phyloP scores from a whole-genome alignment of 1,140 invertebrate species.

The Mamestra configurata region DNA sequence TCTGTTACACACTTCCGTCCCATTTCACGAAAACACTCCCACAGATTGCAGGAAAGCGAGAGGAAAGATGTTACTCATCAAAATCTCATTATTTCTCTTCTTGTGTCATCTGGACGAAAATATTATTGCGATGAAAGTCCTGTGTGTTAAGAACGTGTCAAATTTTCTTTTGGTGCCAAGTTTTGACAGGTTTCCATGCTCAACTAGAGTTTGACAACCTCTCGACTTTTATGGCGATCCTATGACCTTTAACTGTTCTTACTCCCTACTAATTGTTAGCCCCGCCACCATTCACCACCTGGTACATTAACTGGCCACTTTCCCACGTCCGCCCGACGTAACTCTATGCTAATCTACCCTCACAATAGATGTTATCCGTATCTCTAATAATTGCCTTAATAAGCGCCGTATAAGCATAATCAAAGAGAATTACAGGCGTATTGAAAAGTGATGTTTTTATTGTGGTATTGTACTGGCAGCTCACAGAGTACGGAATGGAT shows the following conservation, averaged over 20 bases:
- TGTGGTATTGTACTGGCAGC: conserved; percentile 56
- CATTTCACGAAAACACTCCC: too few species aligned
- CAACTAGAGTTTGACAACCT: too few species aligned
- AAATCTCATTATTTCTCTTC: too few species aligned
- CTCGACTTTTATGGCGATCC: neutral
- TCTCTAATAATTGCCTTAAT: conserved; percentile 84
- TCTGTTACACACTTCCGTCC: too few species aligned
- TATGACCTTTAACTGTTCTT: neutral
- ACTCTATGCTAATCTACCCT: conserved; percentile 73
- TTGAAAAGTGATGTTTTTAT: conserved; percentile 76
- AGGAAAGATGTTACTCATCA: too few species aligned
- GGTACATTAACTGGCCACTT: conserved; percentile 52
- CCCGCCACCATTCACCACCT: conserved; percentile 49
- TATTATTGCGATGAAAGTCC: too few species aligned
- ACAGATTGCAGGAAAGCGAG: too few species aligned
- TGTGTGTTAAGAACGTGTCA: too few species aligned
- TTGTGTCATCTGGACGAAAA: too few species aligned
- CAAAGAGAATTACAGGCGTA: conserved; percentile 82
- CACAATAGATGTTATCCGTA: conserved; percentile 71
- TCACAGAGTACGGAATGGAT: neutral
- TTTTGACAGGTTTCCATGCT: too few species aligned
- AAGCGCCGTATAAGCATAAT: conserved; percentile 80
- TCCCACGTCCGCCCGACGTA: conserved; percentile 76
- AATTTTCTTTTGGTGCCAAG: too few species aligned
- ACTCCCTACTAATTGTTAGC: conserved; percentile 4